phyloP scores from a whole-genome alignment of 2,113 vertebrate species.

The Forbesichthys papilliferus region DNA sequence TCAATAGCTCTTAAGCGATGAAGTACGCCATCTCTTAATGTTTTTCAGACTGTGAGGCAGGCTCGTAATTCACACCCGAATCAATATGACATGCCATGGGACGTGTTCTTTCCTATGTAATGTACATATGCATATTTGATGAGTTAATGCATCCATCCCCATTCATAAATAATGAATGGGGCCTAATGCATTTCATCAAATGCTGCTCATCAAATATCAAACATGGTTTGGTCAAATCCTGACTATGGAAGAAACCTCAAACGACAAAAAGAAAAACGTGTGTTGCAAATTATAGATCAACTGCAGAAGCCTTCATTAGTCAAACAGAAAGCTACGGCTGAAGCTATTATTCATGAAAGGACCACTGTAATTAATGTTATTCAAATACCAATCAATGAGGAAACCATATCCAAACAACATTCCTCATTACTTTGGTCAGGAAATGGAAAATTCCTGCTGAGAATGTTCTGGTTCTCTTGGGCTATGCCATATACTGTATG shows the following conservation, averaged over 20 bases:
- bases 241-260: slow-evolving; percentile 51
- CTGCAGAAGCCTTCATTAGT: slow-evolving; percentile 50
- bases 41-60: slow-evolving; percentile 48
- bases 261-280: slow-evolving; percentile 20
- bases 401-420: slow-evolving; percentile 53
- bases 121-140: slow-evolving; percentile 73
- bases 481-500: slow-evolving; percentile 40
- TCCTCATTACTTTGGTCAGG: slow-evolving; percentile 36
- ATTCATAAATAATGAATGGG: slow-evolving; percentile 70
- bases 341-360: slow-evolving; percentile 51
- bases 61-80: slow-evolving; percentile 66
- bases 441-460: slow-evolving; percentile 53
- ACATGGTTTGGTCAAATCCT: slow-evolving; percentile 61
- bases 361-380: slow-evolving; percentile 55
- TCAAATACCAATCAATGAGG: slow-evolving; percentile 55
- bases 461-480: slow-evolving; percentile 43
- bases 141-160: slow-evolving; percentile 71
- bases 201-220: slow-evolving; percentile 74
- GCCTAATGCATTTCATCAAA: slow-evolving; percentile 71
- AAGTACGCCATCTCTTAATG: slow-evolving; percentile 48
- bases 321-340: slow-evolving; percentile 51
- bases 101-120: slow-evolving; percentile 74
- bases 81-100: slow-evolving; percentile 72
- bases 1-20: slow-evolving; percentile 62
- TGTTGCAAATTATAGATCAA: not conserved